Percentiles rank a stretch among this genome's conserved stretches.
Evolutionary conservation across 2,888 invertebrate genomes (phyloP).

Genomic region (Netelia fuscicornis): DNA sequence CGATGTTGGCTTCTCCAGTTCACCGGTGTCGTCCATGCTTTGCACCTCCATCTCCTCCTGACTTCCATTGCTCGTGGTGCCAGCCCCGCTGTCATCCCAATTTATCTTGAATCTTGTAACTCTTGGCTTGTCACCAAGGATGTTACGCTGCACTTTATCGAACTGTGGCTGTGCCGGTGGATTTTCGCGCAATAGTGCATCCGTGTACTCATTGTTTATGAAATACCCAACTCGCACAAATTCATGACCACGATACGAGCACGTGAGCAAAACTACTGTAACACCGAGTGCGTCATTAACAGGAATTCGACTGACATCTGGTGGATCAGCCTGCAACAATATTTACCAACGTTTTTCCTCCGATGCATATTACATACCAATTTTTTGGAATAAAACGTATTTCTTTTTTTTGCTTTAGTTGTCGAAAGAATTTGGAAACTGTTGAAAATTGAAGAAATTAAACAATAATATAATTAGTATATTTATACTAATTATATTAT

Average conservation of each 20-base stretch:
- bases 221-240: conserved; percentile 99
- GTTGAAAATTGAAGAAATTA: too few relatives aligned
- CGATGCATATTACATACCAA: neutral
- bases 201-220: conserved; percentile 98
- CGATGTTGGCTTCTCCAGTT: conserved; percentile 81
- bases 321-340: conserved; percentile 93
- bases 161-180: conserved; percentile 97
- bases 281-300: conserved; percentile 99
- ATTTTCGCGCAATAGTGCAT: conserved; percentile 96
- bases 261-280: conserved; percentile 97
- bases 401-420: too few relatives aligned
- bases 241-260: conserved; percentile 95
- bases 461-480: too few relatives aligned
- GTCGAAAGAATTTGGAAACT: too few relatives aligned
- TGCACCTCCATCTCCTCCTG: conserved; percentile 81
- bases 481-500: too few relatives aligned
- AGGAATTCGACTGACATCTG: conserved; percentile 97
- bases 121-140: conserved; percentile 89
- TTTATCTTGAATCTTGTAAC: conserved; percentile 99
- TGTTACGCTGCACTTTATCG: conserved; percentile 92
- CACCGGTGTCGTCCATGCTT: conserved; percentile 78
- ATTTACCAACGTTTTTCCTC: neutral
- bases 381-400: too few relatives aligned
- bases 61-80: conserved; percentile 77
- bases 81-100: conserved; percentile 91